Percentiles rank a stretch among this genome's conserved stretches.
phyloP scores from a whole-genome alignment of 1,140 invertebrate genomes.

The Hycleus cichorii region DNA sequence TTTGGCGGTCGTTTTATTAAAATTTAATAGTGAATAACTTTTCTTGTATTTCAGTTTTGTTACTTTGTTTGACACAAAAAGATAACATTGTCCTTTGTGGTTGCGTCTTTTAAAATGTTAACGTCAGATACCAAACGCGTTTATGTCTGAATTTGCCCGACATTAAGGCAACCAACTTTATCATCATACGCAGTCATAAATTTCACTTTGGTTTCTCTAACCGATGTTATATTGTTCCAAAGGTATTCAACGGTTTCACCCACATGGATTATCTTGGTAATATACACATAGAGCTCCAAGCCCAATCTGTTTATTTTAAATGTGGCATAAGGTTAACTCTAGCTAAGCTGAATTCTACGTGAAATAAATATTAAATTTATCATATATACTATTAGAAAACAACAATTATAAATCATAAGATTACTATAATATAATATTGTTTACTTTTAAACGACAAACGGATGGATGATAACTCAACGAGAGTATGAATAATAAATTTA shows the following conservation, averaged over 20 bases:
- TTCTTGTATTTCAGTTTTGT: too few species aligned
- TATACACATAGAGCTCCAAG: conserved; percentile 2
- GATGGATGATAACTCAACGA: too few species aligned
- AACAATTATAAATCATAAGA: too few species aligned
- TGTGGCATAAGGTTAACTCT: neutral
- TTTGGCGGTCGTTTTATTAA: too few species aligned
- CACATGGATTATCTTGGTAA: conserved; percentile 13
- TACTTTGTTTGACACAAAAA: conserved; percentile 2
- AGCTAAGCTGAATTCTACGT: conserved; percentile 1
- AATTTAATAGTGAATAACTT: too few species aligned
- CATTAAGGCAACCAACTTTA: conserved; percentile 12
- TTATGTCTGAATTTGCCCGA: conserved; percentile 13
- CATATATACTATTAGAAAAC: neutral
- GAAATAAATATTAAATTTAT: conserved; percentile 15
- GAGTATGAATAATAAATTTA: too few species aligned
- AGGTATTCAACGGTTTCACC: conserved; percentile 14
- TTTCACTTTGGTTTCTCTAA: conserved; percentile 15
- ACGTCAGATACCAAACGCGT: conserved; percentile 12
- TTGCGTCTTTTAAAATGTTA: conserved; percentile 12
- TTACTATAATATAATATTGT: too few species aligned
- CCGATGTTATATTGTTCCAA: conserved; percentile 13
- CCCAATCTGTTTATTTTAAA: conserved; percentile 12
- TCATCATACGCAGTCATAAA: conserved; percentile 13
- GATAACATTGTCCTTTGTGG: conserved; percentile 15
- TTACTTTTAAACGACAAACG: too few species aligned